Percentiles rank a stretch among this genome's conserved stretches.
Conservation (phyloP, 2,113 vertebrate species). For the Gallinago undulata region DNA sequence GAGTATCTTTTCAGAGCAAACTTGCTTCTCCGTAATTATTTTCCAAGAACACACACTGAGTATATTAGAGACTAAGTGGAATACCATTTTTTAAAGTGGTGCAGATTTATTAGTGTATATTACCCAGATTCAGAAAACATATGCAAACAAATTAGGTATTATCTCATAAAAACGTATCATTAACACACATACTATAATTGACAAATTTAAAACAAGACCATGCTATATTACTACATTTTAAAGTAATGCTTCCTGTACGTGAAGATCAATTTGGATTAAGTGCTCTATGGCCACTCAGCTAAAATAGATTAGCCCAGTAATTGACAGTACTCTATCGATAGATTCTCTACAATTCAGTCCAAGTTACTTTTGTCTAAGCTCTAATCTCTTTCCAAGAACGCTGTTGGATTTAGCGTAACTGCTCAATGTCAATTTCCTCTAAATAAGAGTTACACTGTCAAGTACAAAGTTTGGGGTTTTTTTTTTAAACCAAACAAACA, state of each 20-base stretch:
- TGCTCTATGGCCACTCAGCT: neutral
- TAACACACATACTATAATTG: neutral
- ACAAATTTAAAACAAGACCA: neutral
- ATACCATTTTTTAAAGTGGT: neutral
- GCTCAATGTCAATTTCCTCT: neutral
- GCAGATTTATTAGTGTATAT: neutral
- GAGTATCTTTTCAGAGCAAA: neutral
- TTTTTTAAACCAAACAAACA: neutral
- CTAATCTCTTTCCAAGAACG: neutral
- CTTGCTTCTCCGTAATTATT: neutral
- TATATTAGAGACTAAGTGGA: neutral
- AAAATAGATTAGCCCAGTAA: constrained; percentile 28
- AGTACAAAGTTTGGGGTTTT: neutral
- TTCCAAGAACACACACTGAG: neutral
- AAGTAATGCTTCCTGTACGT: neutral
- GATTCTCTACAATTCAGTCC: neutral
- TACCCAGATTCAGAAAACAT: neutral
- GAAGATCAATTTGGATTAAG: constrained; percentile 52
- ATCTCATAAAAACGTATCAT: neutral
- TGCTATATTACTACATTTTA: neutral
- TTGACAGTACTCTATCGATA: neutral
- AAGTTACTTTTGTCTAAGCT: neutral
- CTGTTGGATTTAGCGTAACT: neutral
- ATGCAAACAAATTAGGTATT: neutral
- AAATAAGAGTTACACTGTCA: neutral